Conservation (phyloP, 2,888 invertebrate genomes). For the Coleophora flavipennella region DNA sequence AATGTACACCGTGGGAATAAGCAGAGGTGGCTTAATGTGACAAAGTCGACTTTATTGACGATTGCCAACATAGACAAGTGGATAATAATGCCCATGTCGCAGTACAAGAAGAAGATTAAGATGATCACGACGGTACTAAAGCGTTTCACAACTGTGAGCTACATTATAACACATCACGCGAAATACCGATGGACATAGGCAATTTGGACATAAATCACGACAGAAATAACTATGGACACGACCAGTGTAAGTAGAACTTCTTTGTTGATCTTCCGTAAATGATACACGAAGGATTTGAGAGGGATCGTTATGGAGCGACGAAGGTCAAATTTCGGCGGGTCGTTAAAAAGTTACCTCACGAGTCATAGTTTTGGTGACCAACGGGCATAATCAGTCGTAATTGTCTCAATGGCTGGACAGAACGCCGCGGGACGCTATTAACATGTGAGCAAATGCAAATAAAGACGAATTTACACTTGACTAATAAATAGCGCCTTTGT, state of each 20-base stretch:
- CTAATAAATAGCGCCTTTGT: neutral
- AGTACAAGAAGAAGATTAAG: neutral
- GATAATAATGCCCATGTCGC: neutral
- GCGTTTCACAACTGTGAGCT: constrained; percentile 10
- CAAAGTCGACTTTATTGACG: neutral
- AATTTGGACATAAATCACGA: constrained; percentile 44
- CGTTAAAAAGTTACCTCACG: constrained; percentile 8
- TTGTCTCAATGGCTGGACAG: constrained; percentile 46
- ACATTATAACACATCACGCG: constrained; percentile 27
- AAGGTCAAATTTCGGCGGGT: too few relatives aligned
- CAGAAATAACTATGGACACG: constrained; percentile 14
- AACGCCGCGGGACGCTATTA: constrained; percentile 53
- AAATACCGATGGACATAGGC: constrained; percentile 21
- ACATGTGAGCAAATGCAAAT: constrained; percentile 33
- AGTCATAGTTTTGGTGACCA: constrained; percentile 32
- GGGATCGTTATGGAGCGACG: too few relatives aligned
- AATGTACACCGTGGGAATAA: constrained; percentile 4
- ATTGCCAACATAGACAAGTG: neutral
- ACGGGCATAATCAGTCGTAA: constrained; percentile 55
- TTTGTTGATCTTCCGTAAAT: neutral
- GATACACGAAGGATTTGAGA: too few relatives aligned
- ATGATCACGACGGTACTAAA: neutral
- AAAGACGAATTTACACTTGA: constrained; percentile 23
- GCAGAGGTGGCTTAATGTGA: constrained; percentile 1
- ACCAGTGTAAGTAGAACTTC: neutral